These are phyloP conservation scores for Cynopterus sphinx DNA, from an alignment of 2,797 vertebrate species.

Conservation along the genomic window DNA sequence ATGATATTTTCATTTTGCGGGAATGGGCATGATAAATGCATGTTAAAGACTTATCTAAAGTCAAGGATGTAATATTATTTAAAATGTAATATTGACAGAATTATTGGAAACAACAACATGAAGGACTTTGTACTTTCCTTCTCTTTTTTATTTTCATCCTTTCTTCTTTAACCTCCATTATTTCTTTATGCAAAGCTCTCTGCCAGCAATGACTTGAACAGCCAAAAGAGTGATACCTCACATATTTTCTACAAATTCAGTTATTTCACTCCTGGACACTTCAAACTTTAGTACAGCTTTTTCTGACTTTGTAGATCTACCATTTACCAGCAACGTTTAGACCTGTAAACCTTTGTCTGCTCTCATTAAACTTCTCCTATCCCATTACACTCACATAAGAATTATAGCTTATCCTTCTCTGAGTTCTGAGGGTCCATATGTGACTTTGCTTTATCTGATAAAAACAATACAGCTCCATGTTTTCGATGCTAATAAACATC, in stretches of 20 bases:
- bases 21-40: background rate
- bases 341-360: background rate
- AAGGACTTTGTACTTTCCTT: background rate
- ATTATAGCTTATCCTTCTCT: background rate
- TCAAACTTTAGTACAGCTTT: background rate
- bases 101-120: background rate
- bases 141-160: background rate
- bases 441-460: background rate
- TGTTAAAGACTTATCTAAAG: background rate
- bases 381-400: background rate
- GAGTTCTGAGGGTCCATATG: background rate
- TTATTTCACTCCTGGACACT: background rate
- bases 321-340: background rate
- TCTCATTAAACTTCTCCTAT: background rate
- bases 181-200: background rate
- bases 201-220: background rate
- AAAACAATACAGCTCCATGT: background rate
- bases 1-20: slow-evolving; percentile 40
- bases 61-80: background rate
- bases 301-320: background rate
- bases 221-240: background rate
- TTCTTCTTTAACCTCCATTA: background rate
- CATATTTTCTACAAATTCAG: background rate
- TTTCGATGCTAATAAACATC: background rate
- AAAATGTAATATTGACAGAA: background rate